Percentiles rank a stretch among this genome's conserved stretches.
Conservation (phyloP, 1,140 invertebrate species). For the Dendroctonus ponderosae region DNA sequence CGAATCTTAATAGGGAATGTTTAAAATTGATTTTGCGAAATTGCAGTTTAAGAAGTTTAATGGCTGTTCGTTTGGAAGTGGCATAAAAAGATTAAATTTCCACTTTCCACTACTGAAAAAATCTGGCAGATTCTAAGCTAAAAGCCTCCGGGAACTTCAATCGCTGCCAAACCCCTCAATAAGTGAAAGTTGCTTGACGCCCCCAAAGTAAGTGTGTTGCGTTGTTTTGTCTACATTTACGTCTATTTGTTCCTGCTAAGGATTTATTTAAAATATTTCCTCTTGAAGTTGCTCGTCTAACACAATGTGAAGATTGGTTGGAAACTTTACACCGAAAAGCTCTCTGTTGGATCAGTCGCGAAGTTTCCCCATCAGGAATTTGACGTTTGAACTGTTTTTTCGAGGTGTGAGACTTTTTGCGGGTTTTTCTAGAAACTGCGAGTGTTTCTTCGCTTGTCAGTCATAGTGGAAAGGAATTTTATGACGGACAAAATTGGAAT, state of each 20-base stretch:
- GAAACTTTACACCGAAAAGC: constrained; percentile 14
- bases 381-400: too few species aligned
- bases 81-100: too few species aligned
- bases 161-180: background rate
- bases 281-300: constrained; percentile 1
- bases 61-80: too few species aligned
- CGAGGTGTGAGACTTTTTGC: too few species aligned
- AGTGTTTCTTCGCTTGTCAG: too few species aligned
- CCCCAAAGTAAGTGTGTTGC: background rate
- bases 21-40: background rate
- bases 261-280: constrained; percentile 11
- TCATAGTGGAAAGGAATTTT: too few species aligned
- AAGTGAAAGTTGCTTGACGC: background rate
- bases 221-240: background rate
- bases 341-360: background rate
- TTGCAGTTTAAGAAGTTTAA: too few species aligned
- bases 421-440: too few species aligned
- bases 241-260: background rate
- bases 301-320: constrained; percentile 6
- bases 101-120: too few species aligned
- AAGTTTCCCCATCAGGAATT: background rate
- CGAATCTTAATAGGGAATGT: constrained; percentile 3
- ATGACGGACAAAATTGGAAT: too few species aligned
- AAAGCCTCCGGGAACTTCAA: background rate
- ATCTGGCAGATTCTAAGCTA: background rate